Evolutionary conservation across 2,113 vertebrate species (phyloP), one percentile per base, ranked within the genome.

Genomic region (Morone chrysops): DNA sequence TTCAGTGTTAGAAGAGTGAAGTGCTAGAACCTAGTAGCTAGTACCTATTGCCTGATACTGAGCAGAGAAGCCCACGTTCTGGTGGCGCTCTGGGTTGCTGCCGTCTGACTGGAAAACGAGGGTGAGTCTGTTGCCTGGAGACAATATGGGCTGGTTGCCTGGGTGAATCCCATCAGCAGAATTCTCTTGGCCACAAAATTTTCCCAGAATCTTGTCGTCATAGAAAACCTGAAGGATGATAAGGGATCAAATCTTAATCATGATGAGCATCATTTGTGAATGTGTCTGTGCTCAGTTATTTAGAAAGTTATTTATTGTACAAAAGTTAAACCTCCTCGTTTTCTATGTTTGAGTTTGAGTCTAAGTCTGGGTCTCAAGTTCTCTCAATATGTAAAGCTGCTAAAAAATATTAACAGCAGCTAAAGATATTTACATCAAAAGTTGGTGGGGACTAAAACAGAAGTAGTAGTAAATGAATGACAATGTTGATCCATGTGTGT

Each of bases 21-120:
- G 31, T 31, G 31, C 31, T 31, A 31, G 31, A 31, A 31, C 31
- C 31, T 2, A 31, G 31, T 31, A 31, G 31, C 31, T 31, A 31
- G 31, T 31, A 31, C 98, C 98, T 71, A 96, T 93, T 5, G 98
- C 97, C 86, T 93, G 95, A 84, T 97, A 99, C 67, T 96, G 96
- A 0, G 96, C 97, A 36, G 93, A 93, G 89, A 99, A 99, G 80
- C 98, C 98, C 3, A 94, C 70, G 45, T 92, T 83, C 70, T 90
- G 87, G 56, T 85, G 89, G 0, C 10, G 95, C 54, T 97, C 97
- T 10, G 96, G 95, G 4, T 98, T 98, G 90, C 93, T 96, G 71
- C 96, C 94, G 62, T 99, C 97, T 0, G 97, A 96, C 67, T 93
- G 94, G 81, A 99, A 97, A 1, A 87, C 72, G 54, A 99, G 78